phyloP scores from a whole-genome alignment of 2,888 invertebrate species.

The Clepsis dumicolana region DNA sequence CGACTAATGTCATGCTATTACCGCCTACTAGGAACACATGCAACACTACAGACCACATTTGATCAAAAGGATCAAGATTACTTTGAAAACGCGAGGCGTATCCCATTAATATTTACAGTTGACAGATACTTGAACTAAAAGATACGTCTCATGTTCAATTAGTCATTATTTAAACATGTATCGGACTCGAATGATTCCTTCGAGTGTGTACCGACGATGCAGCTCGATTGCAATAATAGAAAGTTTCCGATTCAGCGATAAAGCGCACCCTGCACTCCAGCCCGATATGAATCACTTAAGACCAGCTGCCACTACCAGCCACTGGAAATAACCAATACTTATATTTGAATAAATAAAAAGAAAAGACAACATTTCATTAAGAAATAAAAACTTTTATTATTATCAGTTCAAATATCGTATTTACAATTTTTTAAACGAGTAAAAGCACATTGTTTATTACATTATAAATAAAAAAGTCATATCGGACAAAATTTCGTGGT shows the following conservation, averaged over 20 bases:
- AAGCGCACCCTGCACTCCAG: constrained; percentile 16
- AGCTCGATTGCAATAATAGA: not conserved
- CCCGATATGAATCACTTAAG: constrained; percentile 26
- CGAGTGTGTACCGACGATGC: constrained; percentile 4
- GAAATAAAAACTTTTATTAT: constrained; percentile 86
- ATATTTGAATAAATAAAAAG: constrained; percentile 44
- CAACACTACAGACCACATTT: too few species aligned
- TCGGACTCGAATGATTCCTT: not conserved
- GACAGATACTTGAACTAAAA: too few species aligned
- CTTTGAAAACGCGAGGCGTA: too few species aligned
- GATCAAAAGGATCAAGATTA: too few species aligned
- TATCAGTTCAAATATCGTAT: constrained; percentile 87
- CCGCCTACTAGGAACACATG: too few species aligned
- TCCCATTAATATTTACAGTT: too few species aligned
- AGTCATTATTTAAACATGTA: too few species aligned
- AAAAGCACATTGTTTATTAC: constrained; percentile 84
- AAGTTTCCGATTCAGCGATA: constrained; percentile 25
- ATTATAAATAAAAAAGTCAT: constrained; percentile 61
- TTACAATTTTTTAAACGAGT: constrained; percentile 85
- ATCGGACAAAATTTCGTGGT: constrained; percentile 18
- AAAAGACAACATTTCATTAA: constrained; percentile 71
- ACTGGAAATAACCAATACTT: not conserved
- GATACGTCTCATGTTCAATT: too few species aligned
- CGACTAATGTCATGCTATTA: too few species aligned
- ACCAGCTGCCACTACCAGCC: constrained; percentile 16